Evolutionary conservation across 1,140 invertebrate species (phyloP).

Genomic region (Caerostris darwini): DNA sequence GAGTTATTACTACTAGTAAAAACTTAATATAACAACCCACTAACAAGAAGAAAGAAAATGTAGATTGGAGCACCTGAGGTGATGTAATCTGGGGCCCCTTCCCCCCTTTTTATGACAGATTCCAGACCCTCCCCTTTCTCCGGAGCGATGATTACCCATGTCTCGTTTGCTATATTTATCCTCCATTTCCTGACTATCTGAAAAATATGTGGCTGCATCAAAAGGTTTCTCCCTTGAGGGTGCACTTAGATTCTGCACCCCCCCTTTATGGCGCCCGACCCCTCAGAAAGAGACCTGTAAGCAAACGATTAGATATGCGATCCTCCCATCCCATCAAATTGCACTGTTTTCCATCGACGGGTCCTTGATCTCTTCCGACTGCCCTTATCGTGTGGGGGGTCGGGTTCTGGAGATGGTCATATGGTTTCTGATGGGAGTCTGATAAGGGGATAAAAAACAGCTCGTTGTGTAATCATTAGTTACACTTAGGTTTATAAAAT

Average conservation of each 20-base stretch:
- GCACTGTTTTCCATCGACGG: slow-evolving; percentile 15
- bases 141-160: slow-evolving; percentile 21
- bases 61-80: background rate
- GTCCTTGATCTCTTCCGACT: slow-evolving; percentile 23
- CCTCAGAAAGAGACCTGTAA: background rate
- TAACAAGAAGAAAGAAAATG: no score
- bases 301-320: slow-evolving; percentile 37
- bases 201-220: slow-evolving; percentile 27
- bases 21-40: no score
- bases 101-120: slow-evolving; percentile 17
- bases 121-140: background rate
- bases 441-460: no score
- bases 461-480: no score
- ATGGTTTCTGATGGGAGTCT: no score
- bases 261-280: background rate
- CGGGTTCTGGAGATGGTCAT: no score
- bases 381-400: background rate
- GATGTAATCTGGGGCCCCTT: slow-evolving; percentile 21
- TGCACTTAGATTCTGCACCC: background rate
- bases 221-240: slow-evolving; percentile 4
- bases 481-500: no score
- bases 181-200: slow-evolving; percentile 40
- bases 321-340: background rate
- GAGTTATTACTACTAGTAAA: no score
- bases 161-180: slow-evolving; percentile 51